Evolutionary conservation across 2,888 invertebrate genomes (phyloP).

Genomic region (Watsonalla cultraria): DNA sequence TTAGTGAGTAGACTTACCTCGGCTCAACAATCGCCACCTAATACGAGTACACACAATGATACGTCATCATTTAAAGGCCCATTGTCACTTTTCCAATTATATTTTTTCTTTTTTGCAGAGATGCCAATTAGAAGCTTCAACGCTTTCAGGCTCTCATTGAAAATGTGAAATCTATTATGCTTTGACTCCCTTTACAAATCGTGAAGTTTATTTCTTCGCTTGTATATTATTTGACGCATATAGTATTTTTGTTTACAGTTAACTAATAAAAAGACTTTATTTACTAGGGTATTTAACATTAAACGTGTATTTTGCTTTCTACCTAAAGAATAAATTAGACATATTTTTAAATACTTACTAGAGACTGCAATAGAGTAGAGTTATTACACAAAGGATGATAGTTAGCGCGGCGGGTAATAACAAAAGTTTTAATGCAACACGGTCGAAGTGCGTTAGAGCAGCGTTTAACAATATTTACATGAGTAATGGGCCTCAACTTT

Average conservation of each 20-base stretch:
- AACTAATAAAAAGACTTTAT: too few species aligned
- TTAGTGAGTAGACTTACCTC: slow-evolving; percentile 39
- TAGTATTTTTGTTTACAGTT: too few species aligned
- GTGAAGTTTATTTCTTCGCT: too few species aligned
- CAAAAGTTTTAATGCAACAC: slow-evolving; percentile 30
- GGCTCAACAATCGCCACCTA: slow-evolving; percentile 46
- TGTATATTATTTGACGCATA: background rate
- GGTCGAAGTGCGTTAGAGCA: slow-evolving; percentile 37
- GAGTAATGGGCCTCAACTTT: slow-evolving; percentile 67
- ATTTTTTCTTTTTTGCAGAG: slow-evolving; percentile 46
- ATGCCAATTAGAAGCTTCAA: slow-evolving; percentile 29
- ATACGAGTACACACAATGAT: slow-evolving; percentile 30
- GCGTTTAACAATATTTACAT: slow-evolving; percentile 72
- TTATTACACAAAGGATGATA: background rate
- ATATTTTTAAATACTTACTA: background rate
- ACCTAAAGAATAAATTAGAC: too few species aligned
- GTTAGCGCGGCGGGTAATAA: slow-evolving; percentile 21
- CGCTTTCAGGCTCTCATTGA: background rate
- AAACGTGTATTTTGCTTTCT: too few species aligned
- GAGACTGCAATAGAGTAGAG: too few species aligned
- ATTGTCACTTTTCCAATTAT: slow-evolving; percentile 59
- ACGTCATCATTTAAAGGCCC: slow-evolving; percentile 54
- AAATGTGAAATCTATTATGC: background rate
- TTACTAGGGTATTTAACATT: too few species aligned
- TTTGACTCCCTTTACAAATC: background rate